Evolutionary conservation across 2,113 vertebrate species (phyloP).

Genomic region (Falco punctatus): DNA sequence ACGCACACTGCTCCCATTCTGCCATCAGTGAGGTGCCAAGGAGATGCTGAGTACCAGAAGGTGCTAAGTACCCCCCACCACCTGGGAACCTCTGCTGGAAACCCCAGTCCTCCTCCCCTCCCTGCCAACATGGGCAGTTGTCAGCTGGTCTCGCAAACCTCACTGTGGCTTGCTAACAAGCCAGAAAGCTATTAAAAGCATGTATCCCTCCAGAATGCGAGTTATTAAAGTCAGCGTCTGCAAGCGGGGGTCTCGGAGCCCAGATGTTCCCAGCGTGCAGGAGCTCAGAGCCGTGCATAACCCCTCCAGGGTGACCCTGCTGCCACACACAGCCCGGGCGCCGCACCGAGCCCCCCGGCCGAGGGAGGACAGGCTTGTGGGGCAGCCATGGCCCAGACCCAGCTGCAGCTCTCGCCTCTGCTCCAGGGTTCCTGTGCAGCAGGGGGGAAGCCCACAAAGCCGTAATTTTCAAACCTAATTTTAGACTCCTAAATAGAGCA

Average conservation of each 20-base stretch:
- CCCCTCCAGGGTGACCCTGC: neutral
- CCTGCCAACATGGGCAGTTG: fast-evolving
- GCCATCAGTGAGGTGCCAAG: fast-evolving
- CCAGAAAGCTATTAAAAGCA: fast-evolving
- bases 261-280: neutral
- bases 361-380: neutral
- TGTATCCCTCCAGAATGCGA: fast-evolving
- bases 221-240: neutral
- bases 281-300: fast-evolving
- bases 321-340: fast-evolving
- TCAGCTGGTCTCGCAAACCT: neutral
- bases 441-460: neutral
- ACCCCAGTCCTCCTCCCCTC: neutral
- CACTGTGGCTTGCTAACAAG: neutral
- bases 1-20: neutral
- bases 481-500: neutral
- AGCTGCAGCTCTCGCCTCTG: neutral
- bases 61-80: neutral
- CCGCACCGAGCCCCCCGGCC: neutral
- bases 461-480: neutral
- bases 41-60: neutral
- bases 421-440: neutral
- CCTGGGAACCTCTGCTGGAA: neutral
- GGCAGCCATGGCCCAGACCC: neutral
- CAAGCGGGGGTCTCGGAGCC: fast-evolving